Conservation (phyloP, 2,113 vertebrate genomes). For the Pterocles orientalis region DNA sequence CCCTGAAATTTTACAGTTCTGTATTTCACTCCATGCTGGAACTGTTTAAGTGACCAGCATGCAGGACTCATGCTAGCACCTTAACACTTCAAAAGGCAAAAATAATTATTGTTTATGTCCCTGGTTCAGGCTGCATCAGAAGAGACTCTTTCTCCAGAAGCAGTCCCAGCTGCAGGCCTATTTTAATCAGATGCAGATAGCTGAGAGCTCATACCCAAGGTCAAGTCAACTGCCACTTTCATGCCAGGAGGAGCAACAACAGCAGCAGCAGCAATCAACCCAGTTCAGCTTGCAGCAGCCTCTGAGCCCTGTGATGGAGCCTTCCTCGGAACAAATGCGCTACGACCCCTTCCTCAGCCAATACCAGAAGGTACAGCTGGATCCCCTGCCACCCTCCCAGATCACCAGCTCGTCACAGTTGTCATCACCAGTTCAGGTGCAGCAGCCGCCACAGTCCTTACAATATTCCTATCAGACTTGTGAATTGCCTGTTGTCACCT, state of each 20-base stretch:
- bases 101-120: neutral
- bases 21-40: neutral
- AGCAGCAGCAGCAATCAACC: neutral
- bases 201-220: slow-evolving; percentile 82
- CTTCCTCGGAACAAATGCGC: slow-evolving; percentile 78
- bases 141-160: slow-evolving; percentile 93
- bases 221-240: slow-evolving; percentile 71
- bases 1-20: rapidly evolving
- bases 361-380: slow-evolving; percentile 78
- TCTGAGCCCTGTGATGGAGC: slow-evolving; percentile 79
- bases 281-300: slow-evolving; percentile 77
- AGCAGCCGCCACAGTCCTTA: slow-evolving; percentile 56
- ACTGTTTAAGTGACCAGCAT: neutral
- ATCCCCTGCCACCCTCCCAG: slow-evolving; percentile 75
- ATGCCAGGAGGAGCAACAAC: slow-evolving; percentile 60
- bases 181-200: slow-evolving; percentile 99
- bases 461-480: slow-evolving; percentile 82
- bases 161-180: slow-evolving; percentile 93
- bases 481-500: slow-evolving; percentile 61
- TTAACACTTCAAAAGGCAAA: neutral
- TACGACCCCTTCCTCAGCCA: slow-evolving; percentile 76
- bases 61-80: neutral
- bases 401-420: slow-evolving; percentile 60
- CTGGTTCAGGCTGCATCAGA: slow-evolving; percentile 90
- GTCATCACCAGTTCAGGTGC: slow-evolving; percentile 50